phyloP scores from a whole-genome alignment of 1,140 invertebrate genomes.

The Panulirus ornatus region DNA sequence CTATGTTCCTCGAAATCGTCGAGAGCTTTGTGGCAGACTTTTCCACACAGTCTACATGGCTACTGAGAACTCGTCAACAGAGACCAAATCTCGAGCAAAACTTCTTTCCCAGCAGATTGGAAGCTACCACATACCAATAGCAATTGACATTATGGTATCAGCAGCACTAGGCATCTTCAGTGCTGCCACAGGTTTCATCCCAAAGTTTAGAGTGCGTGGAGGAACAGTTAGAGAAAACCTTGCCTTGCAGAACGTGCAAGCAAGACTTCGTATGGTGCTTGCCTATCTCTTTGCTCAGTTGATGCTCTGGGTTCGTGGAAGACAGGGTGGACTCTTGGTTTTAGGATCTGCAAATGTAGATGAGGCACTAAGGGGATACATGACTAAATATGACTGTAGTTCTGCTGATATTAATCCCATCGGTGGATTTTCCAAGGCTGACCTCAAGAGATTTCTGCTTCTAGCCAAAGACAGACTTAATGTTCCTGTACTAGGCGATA shows the following conservation, averaged over 20 bases:
- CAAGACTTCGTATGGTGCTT: constrained; percentile 95
- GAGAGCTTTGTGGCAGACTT: constrained; percentile 91
- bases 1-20: constrained; percentile 89
- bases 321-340: too few species aligned
- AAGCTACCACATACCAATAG: constrained; percentile 93
- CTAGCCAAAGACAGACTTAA: too few species aligned
- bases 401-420: too few species aligned
- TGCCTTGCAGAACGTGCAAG: constrained; percentile 97
- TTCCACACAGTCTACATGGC: constrained; percentile 99
- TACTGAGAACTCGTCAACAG: constrained; percentile 94
- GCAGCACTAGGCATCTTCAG: constrained; percentile 93
- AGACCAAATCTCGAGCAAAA: constrained; percentile 91
- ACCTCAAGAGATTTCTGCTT: too few species aligned
- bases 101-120: constrained; percentile 87
- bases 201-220: constrained; percentile 86
- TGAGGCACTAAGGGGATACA: too few species aligned
- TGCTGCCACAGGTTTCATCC: constrained; percentile 87
- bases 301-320: too few species aligned
- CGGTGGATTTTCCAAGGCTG: too few species aligned
- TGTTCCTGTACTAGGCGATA: too few species aligned
- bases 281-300: constrained; percentile 97
- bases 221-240: constrained; percentile 94
- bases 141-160: constrained; percentile 90
- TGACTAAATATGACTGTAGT: too few species aligned
- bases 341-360: too few species aligned